Base-by-base conservation (phyloP, 2,113 vertebrate species). In the Dromaius novaehollandiae region DNA sequence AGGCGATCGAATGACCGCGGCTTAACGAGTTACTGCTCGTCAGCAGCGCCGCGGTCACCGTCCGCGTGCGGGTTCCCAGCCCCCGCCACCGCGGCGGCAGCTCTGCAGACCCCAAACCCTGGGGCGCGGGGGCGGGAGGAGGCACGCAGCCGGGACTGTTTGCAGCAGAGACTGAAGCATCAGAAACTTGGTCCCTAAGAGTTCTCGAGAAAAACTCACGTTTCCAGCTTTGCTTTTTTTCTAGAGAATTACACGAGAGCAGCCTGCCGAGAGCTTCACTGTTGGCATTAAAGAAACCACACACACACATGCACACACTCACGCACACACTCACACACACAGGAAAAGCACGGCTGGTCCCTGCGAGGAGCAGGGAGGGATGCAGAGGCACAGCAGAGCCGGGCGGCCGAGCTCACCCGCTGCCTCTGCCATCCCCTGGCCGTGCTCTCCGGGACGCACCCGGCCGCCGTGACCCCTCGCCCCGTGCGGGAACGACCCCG, bases 281-380 rank as follows among this genome's bases (percentile, higher is more conserved):
- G 56, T 9, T 10, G 30, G 56, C 32, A 28, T 11, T 60, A 32
- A 60, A 34, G 56, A 60, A 30, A 60, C 30, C 9, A 9, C 50
- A 8, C 9, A 1, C 71, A 7, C 48, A 1, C 34, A 8, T 7
- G 0, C 79, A 19, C 38, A 2, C 55, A 50, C 9, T 8, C 42
- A 6, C 8, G 1, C 70, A 7, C 53, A 1, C 34, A 8, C 8
- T 14, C 36, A 13, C 6, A 0, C 80, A 18, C 25, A 2, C 60
- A 75, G 36, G 56, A 30, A 28, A 18, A 30, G 18, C 10, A 18
- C 11, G 30, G 30, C 56, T 10, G 56, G 9, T 30, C 32, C 56
- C 56, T 19, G 56, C 17, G 32, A 60, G 17, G 30, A 34, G 30
- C 30, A 60, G 56, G 56, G 19, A 19, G 46, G 19, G 46, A 48